Evolutionary conservation across 2,113 vertebrate genomes (phyloP).

Genomic region (Chloropsis cyanopogon): DNA sequence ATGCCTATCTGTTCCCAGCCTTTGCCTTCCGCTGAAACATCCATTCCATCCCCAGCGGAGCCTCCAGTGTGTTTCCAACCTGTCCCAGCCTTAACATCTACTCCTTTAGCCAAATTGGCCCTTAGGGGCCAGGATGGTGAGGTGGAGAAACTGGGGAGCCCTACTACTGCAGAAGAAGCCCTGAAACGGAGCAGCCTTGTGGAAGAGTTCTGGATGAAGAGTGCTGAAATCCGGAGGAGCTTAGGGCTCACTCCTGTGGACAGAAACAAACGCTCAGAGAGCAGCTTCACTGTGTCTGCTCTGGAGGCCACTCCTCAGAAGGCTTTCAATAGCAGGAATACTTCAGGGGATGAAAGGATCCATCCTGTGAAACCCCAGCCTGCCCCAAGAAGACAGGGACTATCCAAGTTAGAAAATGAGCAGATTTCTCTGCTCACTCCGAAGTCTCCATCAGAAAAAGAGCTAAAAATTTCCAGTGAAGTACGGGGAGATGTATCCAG

Average conservation of each 20-base stretch:
- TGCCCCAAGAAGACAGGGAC: conserved; percentile 78
- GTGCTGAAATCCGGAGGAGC: conserved; percentile 92
- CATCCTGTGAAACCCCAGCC: conserved; percentile 65
- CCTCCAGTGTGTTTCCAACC: conserved; percentile 92
- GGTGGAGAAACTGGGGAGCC: conserved; percentile 60
- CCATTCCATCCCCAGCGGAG: conserved; percentile 74
- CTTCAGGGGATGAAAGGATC: conserved; percentile 73
- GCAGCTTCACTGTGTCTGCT: conserved; percentile 54
- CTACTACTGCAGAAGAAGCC: conserved; percentile 71
- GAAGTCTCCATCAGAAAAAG: conserved; percentile 75
- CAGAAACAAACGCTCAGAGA: conserved; percentile 76
- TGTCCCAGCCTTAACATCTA: conserved; percentile 82
- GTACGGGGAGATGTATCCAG: conserved; percentile 84
- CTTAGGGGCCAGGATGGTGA: conserved; percentile 52
- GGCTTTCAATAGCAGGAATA: conserved; percentile 56
- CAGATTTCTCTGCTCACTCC: conserved; percentile 73
- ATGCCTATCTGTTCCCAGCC: conserved; percentile 90
- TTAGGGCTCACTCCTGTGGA: conserved; percentile 87
- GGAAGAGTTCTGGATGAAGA: conserved; percentile 97
- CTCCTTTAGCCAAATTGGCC: conserved; percentile 74
- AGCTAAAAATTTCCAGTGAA: conserved; percentile 71
- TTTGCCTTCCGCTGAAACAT: conserved; percentile 80
- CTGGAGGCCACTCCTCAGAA: conserved; percentile 67
- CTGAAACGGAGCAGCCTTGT: conserved; percentile 86
- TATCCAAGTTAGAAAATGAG: conserved; percentile 77